A percentile compares a stretch with the other conserved stretches of the same genome.
Conservation (phyloP, 2,797 vertebrate species). For the Dendrocincla fuliginosa region DNA sequence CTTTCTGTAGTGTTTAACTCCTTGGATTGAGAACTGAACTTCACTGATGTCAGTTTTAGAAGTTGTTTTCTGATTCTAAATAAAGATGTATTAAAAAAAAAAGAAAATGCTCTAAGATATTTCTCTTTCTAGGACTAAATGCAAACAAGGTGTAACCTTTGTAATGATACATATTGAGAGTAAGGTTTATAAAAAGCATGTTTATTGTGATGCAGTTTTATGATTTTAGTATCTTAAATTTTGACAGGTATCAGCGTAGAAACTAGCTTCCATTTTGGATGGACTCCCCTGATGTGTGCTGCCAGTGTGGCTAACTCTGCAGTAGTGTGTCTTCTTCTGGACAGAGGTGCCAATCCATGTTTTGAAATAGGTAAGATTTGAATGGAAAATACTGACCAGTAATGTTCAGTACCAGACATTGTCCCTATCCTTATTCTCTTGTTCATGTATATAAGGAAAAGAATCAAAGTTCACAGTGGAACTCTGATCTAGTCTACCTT, state of each 20-base stretch:
- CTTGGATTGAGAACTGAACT: background rate
- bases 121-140: background rate
- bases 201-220: background rate
- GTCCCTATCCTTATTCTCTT: background rate
- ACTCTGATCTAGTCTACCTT: background rate
- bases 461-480: background rate
- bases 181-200: background rate
- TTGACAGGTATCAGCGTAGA: conserved; percentile 87
- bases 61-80: background rate
- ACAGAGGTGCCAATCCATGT: conserved; percentile 90
- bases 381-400: background rate
- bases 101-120: background rate
- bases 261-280: conserved; percentile 83
- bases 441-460: background rate
- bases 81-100: background rate
- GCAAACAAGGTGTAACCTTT: background rate
- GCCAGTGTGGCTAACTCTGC: conserved; percentile 82
- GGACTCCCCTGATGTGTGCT: conserved; percentile 94
- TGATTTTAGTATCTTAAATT: background rate
- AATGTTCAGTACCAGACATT: background rate
- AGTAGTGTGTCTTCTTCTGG: conserved; percentile 84
- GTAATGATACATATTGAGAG: background rate
- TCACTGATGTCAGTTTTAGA: background rate
- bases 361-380: conserved; percentile 87
- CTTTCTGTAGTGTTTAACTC: background rate